Evolutionary conservation across 2,888 invertebrate genomes (phyloP), one percentile per base, ranked within the genome.

Genomic region (Xanthorhoe spadicearia): DNA sequence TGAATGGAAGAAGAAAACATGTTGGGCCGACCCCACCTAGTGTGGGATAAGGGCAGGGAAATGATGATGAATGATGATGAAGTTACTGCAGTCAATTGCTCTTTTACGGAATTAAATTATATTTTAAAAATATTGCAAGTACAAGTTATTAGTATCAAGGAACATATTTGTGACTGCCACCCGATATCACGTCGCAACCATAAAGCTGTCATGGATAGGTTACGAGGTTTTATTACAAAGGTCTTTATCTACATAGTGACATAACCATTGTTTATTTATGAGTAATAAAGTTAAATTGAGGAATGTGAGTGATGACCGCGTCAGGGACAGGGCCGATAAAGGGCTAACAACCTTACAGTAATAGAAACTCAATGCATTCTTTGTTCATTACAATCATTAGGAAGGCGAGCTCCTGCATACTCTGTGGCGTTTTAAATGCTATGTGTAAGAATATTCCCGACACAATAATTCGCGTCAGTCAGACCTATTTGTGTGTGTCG

Each of bases 261-360:
- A 53, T 55, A 63, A 52, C 58, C 43, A 55, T 60, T 57, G 70
- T 32, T 66, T 62, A 70, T 76, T 64, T 61, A 61, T 52, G 66
- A 58, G 23, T 48, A 62, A 61, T 55, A 62, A 55, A 66, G 49
- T 35, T 54, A 57, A 68, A 55, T 48, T 56, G 61, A 54, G 60
- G 61, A 61, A 66, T 60, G 43, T 51, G 59, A 53, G 61, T 59
- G 59, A 51, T 62, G 59, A 46, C 63, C 56, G 59, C 55, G 43
- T 53, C 54, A 55, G 66, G 50, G 46, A 50, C 52, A 51, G 28
- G 32, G 8, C 46, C 19, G 71, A 73, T 73, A 73, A 71, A 48
- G 52, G 59, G 64, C 55, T 68, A 64, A 59, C 64, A 57, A 66
- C 68, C 66, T 60, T 62, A 52, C 15, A n/a, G 8, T 62, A 28